Percentiles rank a stretch among this genome's conserved stretches.
phyloP scores from a whole-genome alignment of 2,797 vertebrate genomes.

The Chloroceryle inda region DNA sequence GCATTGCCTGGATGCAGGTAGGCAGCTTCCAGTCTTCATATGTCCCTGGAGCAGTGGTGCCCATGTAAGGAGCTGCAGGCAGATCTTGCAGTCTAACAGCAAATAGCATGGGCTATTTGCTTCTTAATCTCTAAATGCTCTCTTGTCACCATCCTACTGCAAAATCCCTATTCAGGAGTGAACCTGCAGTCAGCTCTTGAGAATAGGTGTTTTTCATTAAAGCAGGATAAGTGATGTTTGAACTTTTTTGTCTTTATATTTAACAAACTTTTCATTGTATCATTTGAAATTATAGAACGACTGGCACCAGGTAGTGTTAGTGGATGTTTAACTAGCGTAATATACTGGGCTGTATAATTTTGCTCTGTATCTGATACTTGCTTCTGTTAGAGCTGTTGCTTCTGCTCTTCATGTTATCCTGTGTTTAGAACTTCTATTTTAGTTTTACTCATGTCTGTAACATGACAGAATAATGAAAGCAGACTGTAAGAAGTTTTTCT shows the following conservation, averaged over 20 bases:
- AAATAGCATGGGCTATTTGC: not conserved
- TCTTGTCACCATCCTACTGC: not conserved
- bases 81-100: not conserved
- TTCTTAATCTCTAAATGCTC: not conserved
- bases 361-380: not conserved
- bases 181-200: not conserved
- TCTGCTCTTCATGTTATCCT: not conserved
- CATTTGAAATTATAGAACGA: not conserved
- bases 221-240: not conserved
- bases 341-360: not conserved
- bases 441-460: not conserved
- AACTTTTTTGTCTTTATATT: not conserved
- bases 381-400: not conserved
- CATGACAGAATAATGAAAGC: not conserved
- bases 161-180: not conserved
- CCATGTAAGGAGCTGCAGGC: not conserved
- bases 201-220: not conserved
- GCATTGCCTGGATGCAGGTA: rapidly evolving
- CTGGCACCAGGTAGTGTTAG: not conserved
- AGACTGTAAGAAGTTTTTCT: not conserved
- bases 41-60: not conserved
- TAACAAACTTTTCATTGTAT: not conserved
- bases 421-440: not conserved
- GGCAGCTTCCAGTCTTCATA: not conserved
- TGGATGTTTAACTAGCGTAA: not conserved